Base-by-base conservation (phyloP, 2,113 vertebrate genomes). In the Salvelinus sp. region DNA sequence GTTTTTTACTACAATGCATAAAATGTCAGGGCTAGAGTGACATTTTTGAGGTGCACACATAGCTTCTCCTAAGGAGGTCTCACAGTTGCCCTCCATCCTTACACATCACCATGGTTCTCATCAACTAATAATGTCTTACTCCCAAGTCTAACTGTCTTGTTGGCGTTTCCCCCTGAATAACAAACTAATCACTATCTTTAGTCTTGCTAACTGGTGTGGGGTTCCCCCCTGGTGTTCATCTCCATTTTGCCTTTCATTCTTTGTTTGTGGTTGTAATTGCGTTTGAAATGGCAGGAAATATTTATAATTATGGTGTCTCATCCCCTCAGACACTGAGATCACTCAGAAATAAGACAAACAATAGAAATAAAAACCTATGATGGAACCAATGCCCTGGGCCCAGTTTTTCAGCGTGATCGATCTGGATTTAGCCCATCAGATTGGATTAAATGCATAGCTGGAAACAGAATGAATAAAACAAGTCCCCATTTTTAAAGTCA, bases 1-100 rank as follows among this genome's bases (percentile, higher is more conserved):
- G 84, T 88, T 91, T 79, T 91, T 91, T 91, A 87, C 84, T 92
- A 85, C 73, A 84, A 88, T 91, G 87, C 83, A 86, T 83, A 89
- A 77, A 75, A 84, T 83, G 73, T 86, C 80, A 90, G 88, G 90
- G 81, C 85, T 72, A 86, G 87, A 88, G 83, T 91, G 87, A 88
- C 87, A 69, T 85, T 90, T 79, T 80, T 87, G 82, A 86, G 3
- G 14, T 54, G 73, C 84, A 85, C 85, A 86, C 83, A 73, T 79
- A 71, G 76, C 85, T 85, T 85, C 79, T 44, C 83, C 78, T 78
- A 87, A 76, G 78, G 76, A 81, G 77, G 89, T 80, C 68, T 77
- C 85, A 78, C 82, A 87, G 73, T 27, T 81, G 81, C 74, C 80
- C 77, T 69, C 44, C 30, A 65, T 81, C 85, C 76, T 85, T 79